These are phyloP conservation scores for Drosophila ercepeae DNA, from an alignment of 1,140 invertebrate genomes.

Conservation along the genomic window DNA sequence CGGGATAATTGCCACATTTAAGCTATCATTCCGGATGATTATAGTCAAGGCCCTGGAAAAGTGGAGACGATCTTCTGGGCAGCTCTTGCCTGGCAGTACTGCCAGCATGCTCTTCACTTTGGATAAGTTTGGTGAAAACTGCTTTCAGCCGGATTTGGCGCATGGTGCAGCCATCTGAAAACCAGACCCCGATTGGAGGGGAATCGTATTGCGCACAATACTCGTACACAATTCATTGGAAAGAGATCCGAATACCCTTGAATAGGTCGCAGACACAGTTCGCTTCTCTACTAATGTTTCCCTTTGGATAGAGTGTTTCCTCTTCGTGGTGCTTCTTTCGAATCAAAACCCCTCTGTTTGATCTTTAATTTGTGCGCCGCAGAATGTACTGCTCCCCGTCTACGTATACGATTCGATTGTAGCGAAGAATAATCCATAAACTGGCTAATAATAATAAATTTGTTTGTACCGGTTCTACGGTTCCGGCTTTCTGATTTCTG, in stretches of 20 bases:
- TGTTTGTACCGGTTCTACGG: conserved; percentile 2
- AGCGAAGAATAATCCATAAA: conserved; percentile 20
- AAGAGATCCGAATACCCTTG: background rate
- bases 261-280: too few relatives aligned
- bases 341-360: conserved; percentile 20
- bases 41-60: conserved; percentile 48
- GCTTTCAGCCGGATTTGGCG: conserved; percentile 76
- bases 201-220: conserved; percentile 28
- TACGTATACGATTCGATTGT: conserved; percentile 33
- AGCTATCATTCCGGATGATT: conserved; percentile 35
- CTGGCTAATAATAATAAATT: conserved; percentile 12
- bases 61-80: conserved; percentile 11
- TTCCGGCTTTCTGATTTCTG: too few relatives aligned
- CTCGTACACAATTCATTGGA: conserved; percentile 23
- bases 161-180: conserved; percentile 38
- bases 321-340: background rate
- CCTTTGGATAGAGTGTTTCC: conserved; percentile 2
- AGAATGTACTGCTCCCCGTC: conserved; percentile 3
- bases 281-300: background rate
- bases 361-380: conserved; percentile 51
- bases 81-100: too few relatives aligned
- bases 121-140: conserved; percentile 81
- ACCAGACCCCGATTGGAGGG: conserved; percentile 36
- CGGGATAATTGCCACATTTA: conserved; percentile 40
- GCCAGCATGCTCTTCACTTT: conserved; percentile 78